Evolutionary conservation across 2,113 vertebrate genomes (phyloP).

Genomic region (human): GRCh38 chr3:145191001-145191500

Average conservation of each 20-base stretch:
- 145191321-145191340: background rate
- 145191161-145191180: background rate
- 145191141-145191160: background rate
- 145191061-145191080: background rate
- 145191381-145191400: background rate
- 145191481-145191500: background rate
- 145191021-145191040: slow-evolving; percentile 56
- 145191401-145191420: background rate
- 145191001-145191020: slow-evolving; percentile 67
- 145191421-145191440: background rate
- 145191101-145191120: slow-evolving; percentile 24
- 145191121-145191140: background rate
- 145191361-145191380: background rate
- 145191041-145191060: slow-evolving; percentile 57
- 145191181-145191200: background rate
- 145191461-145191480: background rate
- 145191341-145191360: background rate
- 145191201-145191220: background rate
- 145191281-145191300: background rate
- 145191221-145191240: background rate
- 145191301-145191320: background rate
- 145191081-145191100: slow-evolving; percentile 15
- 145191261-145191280: background rate
- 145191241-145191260: background rate
- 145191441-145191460: background rate